Evolutionary conservation across 2,113 vertebrate species (phyloP), one percentile per base, ranked within the genome.

Genomic region (Coptodon bakossiorum): DNA sequence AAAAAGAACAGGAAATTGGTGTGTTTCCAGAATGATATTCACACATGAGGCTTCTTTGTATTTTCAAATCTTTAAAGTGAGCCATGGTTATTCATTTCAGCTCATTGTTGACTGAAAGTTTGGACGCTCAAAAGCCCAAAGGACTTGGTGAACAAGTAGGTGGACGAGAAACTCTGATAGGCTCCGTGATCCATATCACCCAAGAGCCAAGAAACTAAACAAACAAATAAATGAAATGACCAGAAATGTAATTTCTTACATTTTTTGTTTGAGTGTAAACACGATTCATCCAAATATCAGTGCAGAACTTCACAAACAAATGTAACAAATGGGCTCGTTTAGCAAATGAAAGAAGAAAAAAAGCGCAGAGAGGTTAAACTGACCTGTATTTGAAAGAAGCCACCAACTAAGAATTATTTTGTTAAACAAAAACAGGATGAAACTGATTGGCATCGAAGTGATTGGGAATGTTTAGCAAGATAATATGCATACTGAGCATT

Each of bases 71-170:
- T 50, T 29, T 31, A 76, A 31, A 76, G 24, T 76, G 38, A 73
- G 66, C 38, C 43, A 7, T 43, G 36, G 38, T 10, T 27, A 73
- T 43, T 43, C 13, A 73, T 27, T 73, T 45, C 68, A 73, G 8
- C 9, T 73, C 40, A 45, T 1, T 45, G 40, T 27, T 73, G 43
- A 29, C 0, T 31, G 71, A 19, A 0, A 76, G 43, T 76, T 17
- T 48, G 43, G 71, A 11, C 1, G 6, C 71, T 76, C 24, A 29
- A 76, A 48, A 50, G 6, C 43, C 43, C 71, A 11, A 48, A 76
- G 40, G 24, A 54, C n/a, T 12, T 24, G 40, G 24, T 76, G 24
- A 76, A 3, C 45, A 50, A 50, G 16, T 29, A 45, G 9, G 71
- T 78, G 17, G 3, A 78, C 43, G 19, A 31, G 71, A 50, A 50